Evolutionary conservation across 1,140 invertebrate genomes (phyloP), one percentile per base, ranked within the genome.

Genomic region (Pollicipes pollicipes): DNA sequence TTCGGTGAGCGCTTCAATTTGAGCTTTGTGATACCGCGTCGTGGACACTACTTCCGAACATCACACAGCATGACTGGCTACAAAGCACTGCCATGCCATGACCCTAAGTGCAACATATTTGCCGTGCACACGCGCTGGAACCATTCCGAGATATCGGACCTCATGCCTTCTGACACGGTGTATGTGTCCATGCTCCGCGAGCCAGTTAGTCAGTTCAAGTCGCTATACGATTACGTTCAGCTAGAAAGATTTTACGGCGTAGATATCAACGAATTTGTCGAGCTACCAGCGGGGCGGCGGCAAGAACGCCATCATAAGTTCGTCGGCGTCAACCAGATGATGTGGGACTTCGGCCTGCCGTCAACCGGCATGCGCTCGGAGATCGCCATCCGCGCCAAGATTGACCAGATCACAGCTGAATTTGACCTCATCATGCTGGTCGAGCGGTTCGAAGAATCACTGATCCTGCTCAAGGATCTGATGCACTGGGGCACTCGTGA

Each of bases 401-500:
- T 74, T 45, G n/a, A 10, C 21, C 70, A 75, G 31, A 74, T 83
- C 0, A 80, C 83, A 26, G 71, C 70, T 27, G 74, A 80, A 29
- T 84, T 85, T 74, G 77, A 81, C 72, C 75, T 84, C 4, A 79
- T 85, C 27, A 79, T 85, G 78, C 79, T 85, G 29, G 76, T 80
- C 1, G 83, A 85, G 73, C 77, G 80, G 73, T 81, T 84, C 75
- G 82, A 84, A 69, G 82, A 83, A 73, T 84, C 83, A 2, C 73
- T 84, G 24, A 77, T 84, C 45, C 75, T 84, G 16, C 75, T 84
- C 37, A 77, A 76, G 35, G 74, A 83, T 70, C 71, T 80, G 13
- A 77, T 84, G 45, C 82, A 80, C 70, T 85, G 83, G 83, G 75
- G 78, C 28, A 70, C 81, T 10, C 77, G 80, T 63, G 79, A 83